A percentile compares a stretch with the other conserved stretches of the same genome.
Conservation (phyloP, 2,113 vertebrate genomes). For the Collichthys lucidus region DNA sequence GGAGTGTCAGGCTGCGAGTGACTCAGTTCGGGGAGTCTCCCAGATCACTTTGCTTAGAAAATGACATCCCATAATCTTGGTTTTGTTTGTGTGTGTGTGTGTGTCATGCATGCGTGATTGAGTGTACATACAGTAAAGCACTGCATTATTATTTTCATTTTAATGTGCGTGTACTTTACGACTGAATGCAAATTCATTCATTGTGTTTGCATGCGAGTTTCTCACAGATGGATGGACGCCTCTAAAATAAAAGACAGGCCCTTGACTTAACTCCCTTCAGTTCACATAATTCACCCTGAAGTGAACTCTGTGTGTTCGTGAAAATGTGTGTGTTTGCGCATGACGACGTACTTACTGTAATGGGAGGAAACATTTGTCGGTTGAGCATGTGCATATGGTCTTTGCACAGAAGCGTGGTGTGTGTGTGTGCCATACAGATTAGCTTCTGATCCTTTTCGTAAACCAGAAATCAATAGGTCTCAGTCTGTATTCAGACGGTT, state of each 20-base stretch:
- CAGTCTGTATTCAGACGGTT: slow-evolving; percentile 59
- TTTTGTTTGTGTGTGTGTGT: neutral
- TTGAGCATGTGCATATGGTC: neutral
- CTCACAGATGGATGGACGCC: neutral
- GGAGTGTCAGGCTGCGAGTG: slow-evolving; percentile 25
- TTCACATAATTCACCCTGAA: neutral
- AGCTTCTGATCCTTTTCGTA: slow-evolving; percentile 68
- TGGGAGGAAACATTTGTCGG: neutral
- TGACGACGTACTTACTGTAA: slow-evolving; percentile 19
- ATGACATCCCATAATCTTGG: neutral
- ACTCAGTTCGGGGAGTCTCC: slow-evolving; percentile 29
- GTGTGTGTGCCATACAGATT: slow-evolving; percentile 59
- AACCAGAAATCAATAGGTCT: slow-evolving; percentile 74
- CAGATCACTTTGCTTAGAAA: slow-evolving; percentile 36
- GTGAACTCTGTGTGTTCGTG: neutral
- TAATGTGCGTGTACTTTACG: neutral
- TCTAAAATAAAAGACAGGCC: neutral
- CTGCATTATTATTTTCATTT: neutral
- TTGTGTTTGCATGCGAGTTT: neutral
- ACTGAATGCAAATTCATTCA: neutral
- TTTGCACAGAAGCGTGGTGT: slow-evolving; percentile 14
- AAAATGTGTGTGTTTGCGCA: neutral
- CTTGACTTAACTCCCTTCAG: neutral
- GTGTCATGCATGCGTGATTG: neutral
- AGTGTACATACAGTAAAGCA: neutral